phyloP scores from a whole-genome alignment of 2,888 invertebrate species.

The Apodemia zela region DNA sequence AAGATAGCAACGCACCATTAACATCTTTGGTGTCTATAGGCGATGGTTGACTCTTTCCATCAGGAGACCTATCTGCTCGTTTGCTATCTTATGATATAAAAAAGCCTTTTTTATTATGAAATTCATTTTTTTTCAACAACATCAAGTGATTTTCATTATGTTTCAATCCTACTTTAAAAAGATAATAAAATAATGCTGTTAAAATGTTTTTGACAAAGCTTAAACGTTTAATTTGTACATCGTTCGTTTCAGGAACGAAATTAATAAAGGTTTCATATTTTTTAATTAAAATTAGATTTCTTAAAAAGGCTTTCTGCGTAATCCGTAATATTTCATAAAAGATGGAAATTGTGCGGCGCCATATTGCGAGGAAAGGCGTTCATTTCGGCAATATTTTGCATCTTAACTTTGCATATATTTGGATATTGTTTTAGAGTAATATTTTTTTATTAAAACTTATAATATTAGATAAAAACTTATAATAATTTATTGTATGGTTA shows the following conservation, averaged over 20 bases:
- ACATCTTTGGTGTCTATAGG: no score
- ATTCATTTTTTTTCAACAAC: no score
- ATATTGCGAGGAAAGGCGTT: constrained; percentile 74
- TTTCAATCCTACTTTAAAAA: no score
- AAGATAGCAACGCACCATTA: no score
- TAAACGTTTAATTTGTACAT: constrained; percentile 15
- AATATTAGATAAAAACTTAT: no score
- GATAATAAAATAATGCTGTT: neutral
- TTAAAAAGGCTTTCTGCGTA: constrained; percentile 57
- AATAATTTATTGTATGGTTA: no score
- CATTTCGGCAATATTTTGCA: constrained; percentile 69
- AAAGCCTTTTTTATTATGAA: no score
- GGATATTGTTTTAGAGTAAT: constrained; percentile 19
- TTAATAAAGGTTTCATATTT: constrained; percentile 63
- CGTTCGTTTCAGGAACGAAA: constrained; percentile 5
- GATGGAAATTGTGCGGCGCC: constrained; percentile 60
- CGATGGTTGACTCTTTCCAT: no score
- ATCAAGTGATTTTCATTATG: no score
- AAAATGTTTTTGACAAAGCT: constrained; percentile 10
- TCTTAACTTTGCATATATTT: constrained; percentile 64
- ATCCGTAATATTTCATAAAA: constrained; percentile 75
- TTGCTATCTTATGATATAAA: no score
- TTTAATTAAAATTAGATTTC: constrained; percentile 65
- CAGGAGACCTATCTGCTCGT: no score
- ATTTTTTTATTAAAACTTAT: no score